Evolutionary conservation across 92 coral and sea anemone genomes (phyloP).

Genomic region (Virgularia gustaviana): DNA sequence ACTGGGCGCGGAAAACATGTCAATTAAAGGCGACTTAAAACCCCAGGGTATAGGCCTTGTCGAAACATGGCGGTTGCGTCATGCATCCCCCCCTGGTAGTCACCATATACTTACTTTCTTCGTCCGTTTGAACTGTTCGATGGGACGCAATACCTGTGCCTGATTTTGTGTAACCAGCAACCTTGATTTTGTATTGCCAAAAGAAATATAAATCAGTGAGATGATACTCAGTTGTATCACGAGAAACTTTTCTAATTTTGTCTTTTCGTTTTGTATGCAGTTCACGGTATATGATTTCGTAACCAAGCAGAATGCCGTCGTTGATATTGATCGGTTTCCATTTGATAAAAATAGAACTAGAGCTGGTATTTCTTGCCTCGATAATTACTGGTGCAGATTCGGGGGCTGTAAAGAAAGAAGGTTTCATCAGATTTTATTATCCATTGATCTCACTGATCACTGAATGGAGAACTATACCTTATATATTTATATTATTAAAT

Average conservation of each 20-base stretch:
- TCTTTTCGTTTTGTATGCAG: neutral
- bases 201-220: slow-evolving; percentile 2
- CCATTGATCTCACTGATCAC: neutral
- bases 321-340: neutral
- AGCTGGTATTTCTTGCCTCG: slow-evolving; percentile 15
- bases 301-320: neutral
- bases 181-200: slow-evolving; percentile 13
- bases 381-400: slow-evolving; percentile 3
- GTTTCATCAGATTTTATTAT: neutral
- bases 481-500: neutral
- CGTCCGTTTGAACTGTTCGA: slow-evolving; percentile 13
- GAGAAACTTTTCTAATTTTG: neutral
- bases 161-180: slow-evolving; percentile 28
- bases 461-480: neutral
- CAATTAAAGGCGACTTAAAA: no score
- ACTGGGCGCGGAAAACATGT: no score
- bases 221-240: neutral
- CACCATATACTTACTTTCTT: slow-evolving; percentile 28
- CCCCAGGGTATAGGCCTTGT: no score
- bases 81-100: no score
- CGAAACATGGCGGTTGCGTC: no score
- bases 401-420: slow-evolving; percentile 1
- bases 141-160: slow-evolving; percentile 10
- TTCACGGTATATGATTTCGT: neutral
- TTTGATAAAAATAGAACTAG: slow-evolving; percentile 3